A percentile compares a stretch with the other conserved stretches of the same genome.
Evolutionary conservation across 2,797 vertebrate genomes (phyloP).

Genomic region (Pseudomugil gertrudae): DNA sequence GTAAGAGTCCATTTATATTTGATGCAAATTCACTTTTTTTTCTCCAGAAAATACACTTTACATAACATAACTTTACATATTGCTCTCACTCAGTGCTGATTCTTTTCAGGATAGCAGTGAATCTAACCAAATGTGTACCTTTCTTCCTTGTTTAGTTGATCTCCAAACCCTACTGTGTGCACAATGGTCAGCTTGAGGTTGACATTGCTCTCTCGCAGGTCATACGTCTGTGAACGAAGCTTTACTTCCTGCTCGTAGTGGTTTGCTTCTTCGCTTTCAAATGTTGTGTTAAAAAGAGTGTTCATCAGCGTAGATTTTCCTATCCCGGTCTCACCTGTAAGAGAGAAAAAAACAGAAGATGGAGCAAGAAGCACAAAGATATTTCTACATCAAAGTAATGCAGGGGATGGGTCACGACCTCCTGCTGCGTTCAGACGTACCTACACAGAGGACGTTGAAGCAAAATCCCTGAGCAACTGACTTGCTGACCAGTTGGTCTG

Average conservation of each 20-base stretch:
- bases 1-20: neutral
- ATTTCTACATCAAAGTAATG: slow-evolving; percentile 1
- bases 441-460: slow-evolving; percentile 98
- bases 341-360: neutral
- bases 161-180: slow-evolving; percentile 96
- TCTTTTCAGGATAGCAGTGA: neutral
- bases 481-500: slow-evolving; percentile 97
- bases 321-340: slow-evolving; percentile 93
- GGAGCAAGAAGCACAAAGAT: neutral
- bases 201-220: slow-evolving; percentile 94
- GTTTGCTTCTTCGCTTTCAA: slow-evolving; percentile 92
- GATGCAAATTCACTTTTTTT: neutral
- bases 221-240: slow-evolving; percentile 87
- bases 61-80: too few species aligned
- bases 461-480: slow-evolving; percentile 93
- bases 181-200: slow-evolving; percentile 95
- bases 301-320: slow-evolving; percentile 98
- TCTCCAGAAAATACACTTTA: too few species aligned
- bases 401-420: neutral
- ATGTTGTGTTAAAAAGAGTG: slow-evolving; percentile 94
- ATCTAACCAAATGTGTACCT: slow-evolving; percentile 80
- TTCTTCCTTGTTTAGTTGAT: slow-evolving; percentile 96
- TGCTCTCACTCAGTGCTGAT: neutral
- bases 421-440: slow-evolving; percentile 77
- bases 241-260: slow-evolving; percentile 88